Evolutionary conservation across 2,113 vertebrate species (phyloP).

Genomic region (Puffinus mauretanicus): DNA sequence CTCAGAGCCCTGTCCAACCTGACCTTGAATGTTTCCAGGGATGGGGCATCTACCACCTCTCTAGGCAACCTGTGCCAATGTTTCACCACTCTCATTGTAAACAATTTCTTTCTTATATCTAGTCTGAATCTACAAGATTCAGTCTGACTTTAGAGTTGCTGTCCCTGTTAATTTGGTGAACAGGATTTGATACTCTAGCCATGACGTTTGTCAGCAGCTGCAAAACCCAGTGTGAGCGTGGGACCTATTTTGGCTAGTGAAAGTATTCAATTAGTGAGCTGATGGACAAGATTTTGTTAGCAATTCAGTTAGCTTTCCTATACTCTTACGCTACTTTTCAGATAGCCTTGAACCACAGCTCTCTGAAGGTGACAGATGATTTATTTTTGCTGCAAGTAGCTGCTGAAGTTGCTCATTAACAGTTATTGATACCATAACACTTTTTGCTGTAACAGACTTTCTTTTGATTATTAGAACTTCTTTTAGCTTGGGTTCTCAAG

Average conservation of each 20-base stretch:
- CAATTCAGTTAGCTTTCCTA: neutral
- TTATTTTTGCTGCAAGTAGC: neutral
- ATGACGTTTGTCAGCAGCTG: fast-evolving
- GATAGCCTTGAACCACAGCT: neutral
- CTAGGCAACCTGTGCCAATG: no score
- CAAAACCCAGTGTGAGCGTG: neutral
- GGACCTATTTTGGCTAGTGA: neutral
- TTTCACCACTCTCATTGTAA: no score
- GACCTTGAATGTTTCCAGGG: no score
- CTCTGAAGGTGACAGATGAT: neutral
- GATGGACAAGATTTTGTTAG: neutral
- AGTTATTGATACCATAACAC: neutral
- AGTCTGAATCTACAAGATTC: no score
- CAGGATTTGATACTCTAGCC: neutral
- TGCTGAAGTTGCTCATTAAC: conserved; percentile 26
- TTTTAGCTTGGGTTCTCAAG: neutral
- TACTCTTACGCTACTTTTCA: neutral
- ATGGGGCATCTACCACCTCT: no score
- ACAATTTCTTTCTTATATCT: no score
- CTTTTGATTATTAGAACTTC: conserved; percentile 5
- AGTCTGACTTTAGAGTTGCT: neutral
- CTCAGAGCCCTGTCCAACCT: no score
- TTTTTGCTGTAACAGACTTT: neutral
- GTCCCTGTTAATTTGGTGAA: neutral
- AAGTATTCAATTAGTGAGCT: neutral